Evolutionary conservation across 2,888 invertebrate genomes (phyloP), one percentile per base, ranked within the genome.

Genomic region (Argyresthia albistria): DNA sequence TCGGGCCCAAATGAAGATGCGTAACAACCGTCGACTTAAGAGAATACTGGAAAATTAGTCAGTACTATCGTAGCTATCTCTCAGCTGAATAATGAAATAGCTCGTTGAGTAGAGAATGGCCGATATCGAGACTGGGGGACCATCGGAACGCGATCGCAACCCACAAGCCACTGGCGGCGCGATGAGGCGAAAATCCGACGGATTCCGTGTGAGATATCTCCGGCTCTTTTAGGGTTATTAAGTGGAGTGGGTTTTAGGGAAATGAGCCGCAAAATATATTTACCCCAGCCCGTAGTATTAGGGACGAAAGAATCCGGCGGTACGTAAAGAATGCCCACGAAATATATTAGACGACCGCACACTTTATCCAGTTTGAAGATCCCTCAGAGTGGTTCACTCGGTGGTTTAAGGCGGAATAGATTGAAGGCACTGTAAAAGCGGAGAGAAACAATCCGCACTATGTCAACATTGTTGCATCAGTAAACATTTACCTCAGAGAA

Each of bases 211-310:
- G 77, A 84, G 80, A 83, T 82, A 84, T 81, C 73, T 71, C 67
- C 70, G 72, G 73, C 73, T 75, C 80, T 70, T 80, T 83, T 72
- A 80, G 73, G 76, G 84, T 81, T 86, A 83, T 87, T 84, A 83
- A 82, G 73, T 71, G 75, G 74, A 84, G 82, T 80, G 80, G 80
- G 81, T 80, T 80, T 84, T 80, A 83, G 73, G 80, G 73, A 82
- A 82, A 87, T 80, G 80, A 80, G 73, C 66, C 63, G 66, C 64
- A 66, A 66, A 76, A 81, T 81, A 80, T 76, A 80, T 83, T 72
- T 70, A 67, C 67, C 65, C 52, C 35, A 50, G 37, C 36, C 68
- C 68, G 66, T 6, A 69, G 62, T 58, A 50, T 54, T 52, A 52
- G 50, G 65, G 67, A 70, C 69, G 67, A 67, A 69, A 70, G 70